Conservation (phyloP, 2,797 vertebrate species). For the Aphelocoma californica region DNA sequence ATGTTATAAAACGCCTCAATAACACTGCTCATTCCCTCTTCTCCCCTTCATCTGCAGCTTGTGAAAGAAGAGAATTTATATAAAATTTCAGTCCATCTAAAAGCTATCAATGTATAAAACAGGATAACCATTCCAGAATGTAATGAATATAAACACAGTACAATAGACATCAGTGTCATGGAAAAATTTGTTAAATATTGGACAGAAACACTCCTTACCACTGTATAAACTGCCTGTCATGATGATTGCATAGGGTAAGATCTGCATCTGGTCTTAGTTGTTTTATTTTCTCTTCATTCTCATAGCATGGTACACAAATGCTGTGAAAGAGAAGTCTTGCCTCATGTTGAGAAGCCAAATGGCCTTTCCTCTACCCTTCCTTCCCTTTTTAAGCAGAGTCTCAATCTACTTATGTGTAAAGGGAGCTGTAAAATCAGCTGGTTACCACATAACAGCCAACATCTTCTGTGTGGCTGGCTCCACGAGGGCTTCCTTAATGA, state of each 20-base stretch:
- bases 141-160: slow-evolving; percentile 62
- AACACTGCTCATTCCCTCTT: slow-evolving; percentile 20
- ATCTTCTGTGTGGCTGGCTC: background rate
- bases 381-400: background rate
- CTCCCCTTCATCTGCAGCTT: background rate
- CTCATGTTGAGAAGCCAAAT: background rate
- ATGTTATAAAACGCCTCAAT: slow-evolving; percentile 16
- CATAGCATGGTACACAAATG: background rate
- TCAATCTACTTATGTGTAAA: background rate
- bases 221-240: slow-evolving; percentile 51
- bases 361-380: background rate
- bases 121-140: slow-evolving; percentile 48
- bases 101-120: slow-evolving; percentile 55
- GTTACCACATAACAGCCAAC: background rate
- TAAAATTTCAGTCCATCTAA: slow-evolving; percentile 56
- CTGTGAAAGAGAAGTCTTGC: background rate
- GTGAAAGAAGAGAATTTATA: background rate
- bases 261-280: slow-evolving; percentile 5
- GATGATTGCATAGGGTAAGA: slow-evolving; percentile 35
- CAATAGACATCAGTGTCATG: slow-evolving; percentile 37
- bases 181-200: slow-evolving; percentile 60
- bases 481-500: background rate
- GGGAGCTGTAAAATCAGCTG: slow-evolving; percentile 22
- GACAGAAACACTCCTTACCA: slow-evolving; percentile 60
- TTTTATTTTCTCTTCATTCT: slow-evolving; percentile 43